These are phyloP conservation scores for Asteroscopus sphinx DNA, from an alignment of 2,888 invertebrate species.

Conservation along the genomic window DNA sequence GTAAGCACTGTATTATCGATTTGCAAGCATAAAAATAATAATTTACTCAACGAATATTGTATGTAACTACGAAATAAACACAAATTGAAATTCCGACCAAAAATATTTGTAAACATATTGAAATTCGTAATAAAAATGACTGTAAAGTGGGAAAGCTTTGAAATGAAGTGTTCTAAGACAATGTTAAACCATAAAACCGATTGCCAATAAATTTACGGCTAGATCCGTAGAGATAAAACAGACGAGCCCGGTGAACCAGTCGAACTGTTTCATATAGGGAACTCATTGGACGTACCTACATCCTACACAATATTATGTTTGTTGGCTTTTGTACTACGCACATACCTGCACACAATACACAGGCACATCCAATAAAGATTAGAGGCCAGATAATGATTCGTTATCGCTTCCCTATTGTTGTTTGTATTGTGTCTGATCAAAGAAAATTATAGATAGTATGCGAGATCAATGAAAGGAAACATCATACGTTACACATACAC, in stretches of 20 bases:
- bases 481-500: too few species aligned
- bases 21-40: neutral
- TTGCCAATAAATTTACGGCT: slow-evolving; percentile 63
- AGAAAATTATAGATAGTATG: too few species aligned
- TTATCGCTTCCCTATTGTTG: slow-evolving; percentile 19
- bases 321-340: slow-evolving; percentile 10
- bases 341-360: neutral
- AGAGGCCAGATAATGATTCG: slow-evolving; percentile 27
- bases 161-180: slow-evolving; percentile 56
- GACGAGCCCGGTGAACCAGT: slow-evolving; percentile 31
- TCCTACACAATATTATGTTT: slow-evolving; percentile 9
- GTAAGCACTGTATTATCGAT: neutral
- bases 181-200: slow-evolving; percentile 63
- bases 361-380: slow-evolving; percentile 20
- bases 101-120: slow-evolving; percentile 28
- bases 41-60: too few species aligned
- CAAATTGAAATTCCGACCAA: slow-evolving; percentile 11
- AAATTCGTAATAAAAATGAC: slow-evolving; percentile 38
- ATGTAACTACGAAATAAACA: too few species aligned
- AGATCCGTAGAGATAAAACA: slow-evolving; percentile 51
- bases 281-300: slow-evolving; percentile 9
- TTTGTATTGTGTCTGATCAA: slow-evolving; percentile 2
- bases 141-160: slow-evolving; percentile 35
- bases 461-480: too few species aligned
- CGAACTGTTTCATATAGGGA: slow-evolving; percentile 33